Base-by-base conservation (phyloP, 2,113 vertebrate species). In the Craseonycteris thonglongyai region DNA sequence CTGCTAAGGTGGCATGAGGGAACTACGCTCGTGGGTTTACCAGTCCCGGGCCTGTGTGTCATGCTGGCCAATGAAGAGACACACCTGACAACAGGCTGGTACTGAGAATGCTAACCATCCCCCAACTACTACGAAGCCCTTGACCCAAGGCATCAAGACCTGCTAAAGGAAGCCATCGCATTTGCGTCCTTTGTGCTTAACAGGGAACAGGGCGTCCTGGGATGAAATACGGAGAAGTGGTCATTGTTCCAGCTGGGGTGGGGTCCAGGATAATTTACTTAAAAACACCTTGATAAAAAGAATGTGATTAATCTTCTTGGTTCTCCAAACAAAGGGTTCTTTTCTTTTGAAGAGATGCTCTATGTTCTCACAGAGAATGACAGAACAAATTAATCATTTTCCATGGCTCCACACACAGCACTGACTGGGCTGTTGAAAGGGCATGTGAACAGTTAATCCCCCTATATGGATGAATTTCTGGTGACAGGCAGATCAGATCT, bases 321-420 rank as follows among this genome's bases (percentile, higher is more conserved):
- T 42, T 97, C 96, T 96, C 93, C 96, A 96, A 97, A 93, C 84
- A 96, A 98, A 93, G 94, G 86, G 74, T 82, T 95, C 97, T 97
- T 98, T 98, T 93, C 95, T 97, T 96, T 97, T 83, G 90, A 97
- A 96, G 71, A 81, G 90, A 82, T 0, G 8, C 95, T 87, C 81
- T 96, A 0, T 95, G 88, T 96, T 98, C 96, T 97, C 92, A 88
- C 72, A 95, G 91, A 96, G 93, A 97, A 97, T 65, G 95, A 97
- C 95, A 98, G 97, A 98, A 98, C 92, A 96, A 97, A 97, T 98
- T 94, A 94, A 96, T 98, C 96, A 94, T 97, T 98, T 98, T 98
- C 98, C 97, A 93, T 98, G 33, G 97, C 93, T 96, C 97, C 90
- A 96, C 94, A 97, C 74, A 95, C 28, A 97, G 95, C n/a, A 58